Percentiles rank a stretch among this genome's conserved stretches.
Conservation (phyloP, 2,797 vertebrate genomes). For the Diceros bicornis region DNA sequence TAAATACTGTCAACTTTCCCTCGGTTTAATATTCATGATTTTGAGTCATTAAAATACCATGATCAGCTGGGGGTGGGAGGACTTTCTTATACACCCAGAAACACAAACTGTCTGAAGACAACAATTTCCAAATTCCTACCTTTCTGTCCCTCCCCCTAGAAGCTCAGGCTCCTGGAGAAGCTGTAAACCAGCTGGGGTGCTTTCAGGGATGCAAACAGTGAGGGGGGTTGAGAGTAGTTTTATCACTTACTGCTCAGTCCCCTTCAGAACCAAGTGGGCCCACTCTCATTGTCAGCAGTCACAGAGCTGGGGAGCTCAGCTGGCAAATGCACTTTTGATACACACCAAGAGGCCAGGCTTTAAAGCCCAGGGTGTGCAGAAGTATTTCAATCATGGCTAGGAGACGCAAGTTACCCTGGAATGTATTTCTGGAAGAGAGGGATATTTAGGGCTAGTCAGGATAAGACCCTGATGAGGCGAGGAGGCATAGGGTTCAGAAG, state of each 20-base stretch:
- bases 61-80: conserved; percentile 60
- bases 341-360: conserved; percentile 19
- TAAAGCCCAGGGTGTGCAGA: conserved; percentile 18
- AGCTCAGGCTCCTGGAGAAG: neutral
- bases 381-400: conserved; percentile 28
- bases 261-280: neutral
- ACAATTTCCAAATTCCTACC: conserved; percentile 47
- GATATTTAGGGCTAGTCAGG: neutral
- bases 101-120: conserved; percentile 61
- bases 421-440: conserved; percentile 41
- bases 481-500: neutral
- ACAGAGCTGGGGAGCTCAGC: conserved; percentile 21
- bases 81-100: conserved; percentile 53
- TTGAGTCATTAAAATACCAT: conserved; percentile 90
- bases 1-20: conserved; percentile 93
- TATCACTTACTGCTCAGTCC: conserved; percentile 9
- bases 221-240: neutral
- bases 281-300: neutral
- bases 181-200: neutral
- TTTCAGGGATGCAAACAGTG: neutral
- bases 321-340: conserved; percentile 47
- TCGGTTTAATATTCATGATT: conserved; percentile 92
- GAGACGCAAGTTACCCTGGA: conserved; percentile 38
- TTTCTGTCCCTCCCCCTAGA: neutral
- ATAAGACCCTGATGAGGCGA: neutral